Evolutionary conservation across 2,113 vertebrate species (phyloP).

Genomic region (Tragelaphus imberbis): DNA sequence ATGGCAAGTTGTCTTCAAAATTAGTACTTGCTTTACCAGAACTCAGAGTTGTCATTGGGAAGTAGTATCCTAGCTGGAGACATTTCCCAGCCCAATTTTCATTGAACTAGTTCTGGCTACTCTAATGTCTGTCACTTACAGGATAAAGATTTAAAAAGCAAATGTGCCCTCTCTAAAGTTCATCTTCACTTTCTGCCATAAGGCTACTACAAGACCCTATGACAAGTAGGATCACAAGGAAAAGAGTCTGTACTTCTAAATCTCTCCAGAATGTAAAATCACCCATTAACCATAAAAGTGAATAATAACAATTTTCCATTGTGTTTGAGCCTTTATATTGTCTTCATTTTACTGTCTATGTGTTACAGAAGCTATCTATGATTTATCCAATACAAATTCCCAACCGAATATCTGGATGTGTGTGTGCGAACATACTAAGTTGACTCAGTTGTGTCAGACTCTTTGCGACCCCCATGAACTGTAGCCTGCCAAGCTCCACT

Average conservation of each 20-base stretch:
- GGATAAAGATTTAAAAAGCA: background rate
- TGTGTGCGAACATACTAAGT: background rate
- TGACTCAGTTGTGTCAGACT: background rate
- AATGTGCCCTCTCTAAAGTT: background rate
- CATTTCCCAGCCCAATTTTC: background rate
- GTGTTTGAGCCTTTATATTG: background rate
- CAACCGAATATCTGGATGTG: background rate
- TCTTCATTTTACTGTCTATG: background rate
- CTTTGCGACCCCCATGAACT: background rate
- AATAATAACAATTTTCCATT: background rate
- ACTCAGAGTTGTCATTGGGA: background rate
- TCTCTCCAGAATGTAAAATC: background rate
- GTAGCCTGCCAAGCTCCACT: accelerated
- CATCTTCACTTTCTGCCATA: background rate
- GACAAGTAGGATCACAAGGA: background rate
- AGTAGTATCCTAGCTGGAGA: background rate
- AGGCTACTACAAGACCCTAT: background rate
- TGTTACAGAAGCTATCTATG: background rate
- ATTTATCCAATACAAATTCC: background rate
- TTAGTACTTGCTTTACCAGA: background rate
- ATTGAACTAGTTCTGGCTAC: background rate
- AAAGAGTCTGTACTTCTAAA: background rate
- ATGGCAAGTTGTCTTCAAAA: background rate
- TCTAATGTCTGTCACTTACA: background rate
- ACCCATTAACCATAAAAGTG: background rate